Conservation (phyloP, 1,140 invertebrate species). For the Caerostris extrusa region DNA sequence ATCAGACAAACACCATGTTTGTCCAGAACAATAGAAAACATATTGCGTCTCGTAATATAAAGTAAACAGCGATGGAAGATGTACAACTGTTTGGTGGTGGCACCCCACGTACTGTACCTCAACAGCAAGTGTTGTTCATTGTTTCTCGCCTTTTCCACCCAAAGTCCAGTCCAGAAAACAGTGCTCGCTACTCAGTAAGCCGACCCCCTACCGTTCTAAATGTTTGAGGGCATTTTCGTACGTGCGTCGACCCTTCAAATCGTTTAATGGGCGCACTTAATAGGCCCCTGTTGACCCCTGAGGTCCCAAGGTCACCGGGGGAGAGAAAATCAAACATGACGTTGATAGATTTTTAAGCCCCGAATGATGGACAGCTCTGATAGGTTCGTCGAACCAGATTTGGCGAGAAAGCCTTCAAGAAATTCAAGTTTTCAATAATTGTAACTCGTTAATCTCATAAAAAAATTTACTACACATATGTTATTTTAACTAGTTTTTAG, state of each 20-base stretch:
- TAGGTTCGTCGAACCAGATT: not conserved
- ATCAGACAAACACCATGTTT: no score
- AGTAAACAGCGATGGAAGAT: no score
- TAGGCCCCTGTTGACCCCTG: constrained; percentile 47
- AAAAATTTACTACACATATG: no score
- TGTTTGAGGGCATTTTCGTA: constrained; percentile 35
- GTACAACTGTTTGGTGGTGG: no score
- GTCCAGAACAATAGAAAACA: no score
- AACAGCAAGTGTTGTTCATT: not conserved
- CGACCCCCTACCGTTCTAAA: constrained; percentile 29
- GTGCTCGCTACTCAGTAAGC: constrained; percentile 31
- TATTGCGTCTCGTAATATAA: no score
- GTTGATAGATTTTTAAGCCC: constrained; percentile 13
- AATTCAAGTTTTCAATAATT: no score
- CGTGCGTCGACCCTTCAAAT: constrained; percentile 58
- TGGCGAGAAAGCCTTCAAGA: constrained; percentile 17
- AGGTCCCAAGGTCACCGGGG: constrained; percentile 10
- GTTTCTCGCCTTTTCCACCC: not conserved
- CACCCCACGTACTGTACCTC: no score
- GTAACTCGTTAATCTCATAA: no score
- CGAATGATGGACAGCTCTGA: constrained; percentile 1
- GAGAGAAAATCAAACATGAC: constrained; percentile 39
- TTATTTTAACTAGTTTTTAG: no score
- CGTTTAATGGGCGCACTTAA: constrained; percentile 58
- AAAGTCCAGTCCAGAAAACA: not conserved